Evolutionary conservation across 30 jellyfish, hydroid and myxozoan species (phyloP), one percentile per base, ranked within the genome.

Genomic region (Nemopilema nomurai): DNA sequence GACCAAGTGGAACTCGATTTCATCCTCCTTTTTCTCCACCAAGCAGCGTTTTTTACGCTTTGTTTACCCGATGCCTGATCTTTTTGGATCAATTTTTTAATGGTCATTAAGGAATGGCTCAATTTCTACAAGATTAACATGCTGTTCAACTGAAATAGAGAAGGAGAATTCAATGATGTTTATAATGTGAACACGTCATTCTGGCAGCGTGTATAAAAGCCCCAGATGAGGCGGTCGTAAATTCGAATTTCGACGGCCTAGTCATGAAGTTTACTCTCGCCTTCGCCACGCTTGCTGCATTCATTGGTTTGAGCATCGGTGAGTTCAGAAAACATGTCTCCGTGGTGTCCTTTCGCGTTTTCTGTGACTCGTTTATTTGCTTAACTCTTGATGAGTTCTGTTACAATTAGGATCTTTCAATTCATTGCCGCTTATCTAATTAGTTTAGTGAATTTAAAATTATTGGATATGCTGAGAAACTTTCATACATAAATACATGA

Each of bases 221-320:
- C 13, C 13, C 6, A 41, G 13, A 41, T 41, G 57, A 6, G 13
- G 13, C 9, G 13, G 57, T 13, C 13, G 57, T 3, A 41, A 41
- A 41, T 41, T 41, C 57, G 13, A 41, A 41, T 6, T 41, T 41
- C 57, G 9, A 41, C 6, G 57, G 57, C 57, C 57, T 3, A 29
- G n/a, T 18, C 83, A 73, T 73, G 83, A 31, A 41, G 25, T 23
- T 33, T 22, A 1, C 33, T 18, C 69, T 73, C 20, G 0, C 69
- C 0, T 33, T 73, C 33, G 83, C 17, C 41, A 65, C 81, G 13
- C 29, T 71, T 27, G 19, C 81, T 16, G 83, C 83, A 1, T 16
- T 73, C 49, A 31, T 73, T 73, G 83, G 71, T 0, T 18, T 73
- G 83, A 73, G 83, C 83, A 31, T 3, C 51, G 83, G 83, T 73